A percentile compares a stretch with the other conserved stretches of the same genome.
phyloP scores from a whole-genome alignment of 1,140 invertebrate species.

The Caenorhabditis briggsae region DNA sequence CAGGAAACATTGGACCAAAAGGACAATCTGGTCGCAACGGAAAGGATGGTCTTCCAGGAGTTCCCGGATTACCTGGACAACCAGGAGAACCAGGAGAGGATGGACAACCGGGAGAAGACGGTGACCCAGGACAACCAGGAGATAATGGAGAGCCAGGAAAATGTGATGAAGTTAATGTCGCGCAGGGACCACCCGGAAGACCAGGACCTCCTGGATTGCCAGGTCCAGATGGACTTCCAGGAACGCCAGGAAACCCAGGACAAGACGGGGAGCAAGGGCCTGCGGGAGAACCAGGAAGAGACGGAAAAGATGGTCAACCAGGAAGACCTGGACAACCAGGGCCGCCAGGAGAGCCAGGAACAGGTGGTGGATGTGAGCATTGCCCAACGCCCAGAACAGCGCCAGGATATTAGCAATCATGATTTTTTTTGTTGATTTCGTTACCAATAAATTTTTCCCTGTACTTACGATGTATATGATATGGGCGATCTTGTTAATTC shows the following conservation, averaged over 20 bases:
- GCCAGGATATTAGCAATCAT: conserved; percentile 61
- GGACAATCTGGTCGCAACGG: conserved; percentile 64
- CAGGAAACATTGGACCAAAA: conserved; percentile 67
- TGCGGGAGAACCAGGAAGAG: conserved; percentile 57
- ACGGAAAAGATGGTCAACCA: conserved; percentile 59
- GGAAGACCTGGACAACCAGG: conserved; percentile 59
- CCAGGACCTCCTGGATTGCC: conserved; percentile 61
- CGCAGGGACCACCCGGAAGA: conserved; percentile 58
- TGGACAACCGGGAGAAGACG: conserved; percentile 62
- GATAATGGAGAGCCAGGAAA: conserved; percentile 61
- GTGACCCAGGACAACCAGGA: conserved; percentile 64
- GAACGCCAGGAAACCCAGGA: conserved; percentile 61
- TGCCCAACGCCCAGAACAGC: conserved; percentile 65
- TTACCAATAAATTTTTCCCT: background rate
- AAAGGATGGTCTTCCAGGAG: conserved; percentile 61
- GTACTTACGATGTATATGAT: background rate
- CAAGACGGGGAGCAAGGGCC: conserved; percentile 60
- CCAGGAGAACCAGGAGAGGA: conserved; percentile 62
- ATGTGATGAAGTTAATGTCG: conserved; percentile 57
- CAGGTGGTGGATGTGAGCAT: conserved; percentile 65
- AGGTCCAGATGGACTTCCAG: conserved; percentile 62
- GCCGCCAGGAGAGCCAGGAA: conserved; percentile 60
- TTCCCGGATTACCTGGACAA: conserved; percentile 58
- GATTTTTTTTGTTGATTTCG: background rate
- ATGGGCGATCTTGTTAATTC: background rate